Percentiles rank a stretch among this genome's conserved stretches.
Evolutionary conservation across 2,113 vertebrate genomes (phyloP).

Genomic region (Chaenocephalus aceratus): DNA sequence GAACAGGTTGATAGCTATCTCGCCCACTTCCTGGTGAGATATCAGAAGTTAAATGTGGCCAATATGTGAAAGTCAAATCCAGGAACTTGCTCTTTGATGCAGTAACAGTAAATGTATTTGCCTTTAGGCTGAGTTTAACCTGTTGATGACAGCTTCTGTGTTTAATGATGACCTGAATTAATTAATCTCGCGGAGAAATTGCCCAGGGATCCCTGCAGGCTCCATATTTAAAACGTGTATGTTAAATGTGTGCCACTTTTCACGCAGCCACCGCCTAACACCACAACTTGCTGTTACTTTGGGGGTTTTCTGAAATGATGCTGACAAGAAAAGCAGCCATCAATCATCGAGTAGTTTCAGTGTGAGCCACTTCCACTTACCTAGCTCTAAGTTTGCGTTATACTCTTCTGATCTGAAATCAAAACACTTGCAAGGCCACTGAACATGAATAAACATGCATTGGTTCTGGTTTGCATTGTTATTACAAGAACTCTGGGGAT

Average conservation of each 20-base stretch:
- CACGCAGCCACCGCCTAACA: neutral
- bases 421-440: neutral
- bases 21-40: constrained; percentile 54
- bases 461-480: neutral
- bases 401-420: neutral
- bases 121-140: constrained; percentile 2
- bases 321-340: neutral
- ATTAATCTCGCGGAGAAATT: constrained; percentile 16
- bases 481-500: no score
- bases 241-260: neutral
- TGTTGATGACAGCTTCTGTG: constrained; percentile 31
- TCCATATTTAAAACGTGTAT: neutral
- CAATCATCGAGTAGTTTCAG: no score
- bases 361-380: neutral
- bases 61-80: constrained; percentile 3
- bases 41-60: constrained; percentile 19
- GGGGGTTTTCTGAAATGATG: neutral
- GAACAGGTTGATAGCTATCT: neutral
- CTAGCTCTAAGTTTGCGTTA: neutral
- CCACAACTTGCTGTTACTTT: neutral
- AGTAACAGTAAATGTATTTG: neutral
- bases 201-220: constrained; percentile 11
- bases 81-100: constrained; percentile 43
- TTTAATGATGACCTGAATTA: constrained; percentile 65
- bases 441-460: neutral